Base-by-base conservation (phyloP, 2,113 vertebrate genomes). In the Aptenodytes forsteri region DNA sequence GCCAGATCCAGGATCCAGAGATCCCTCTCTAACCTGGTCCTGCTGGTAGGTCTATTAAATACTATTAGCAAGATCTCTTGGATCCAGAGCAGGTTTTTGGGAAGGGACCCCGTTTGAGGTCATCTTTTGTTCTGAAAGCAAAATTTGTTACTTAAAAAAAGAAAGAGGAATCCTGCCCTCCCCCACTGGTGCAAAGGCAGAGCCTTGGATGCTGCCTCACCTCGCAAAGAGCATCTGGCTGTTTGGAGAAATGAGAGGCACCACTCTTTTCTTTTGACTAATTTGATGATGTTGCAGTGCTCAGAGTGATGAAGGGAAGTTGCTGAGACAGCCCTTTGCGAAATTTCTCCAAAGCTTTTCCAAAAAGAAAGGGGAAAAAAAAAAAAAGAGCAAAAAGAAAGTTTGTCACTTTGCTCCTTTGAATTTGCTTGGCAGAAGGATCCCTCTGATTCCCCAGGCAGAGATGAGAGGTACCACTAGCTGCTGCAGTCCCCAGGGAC, bases 181-280 rank as follows among this genome's bases (percentile, higher is more conserved):
- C 93, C 93, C 89, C 81, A 64, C 64, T 3, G 32, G 65, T 10
- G 44, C 64, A 29, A 29, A 26, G 65, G 85, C 93, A 84, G 80
- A 50, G 92, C 59, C 72, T 10, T 1, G 62, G 87, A 38, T 91
- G 93, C 73, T 90, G 90, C 67, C 78, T 92, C 89, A 93, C 88
- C 95, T 95, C 19, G 5, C 75, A 42, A 95, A 47, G 67, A 95
- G 96, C 95, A 96, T 97, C 96, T 97, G 97, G 94, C 76, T 95
- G 93, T 49, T 90, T 42, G 94, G 94, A 93, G 87, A 58, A 94
- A 87, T 96, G 86, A 96, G 95, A 96, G 90, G 94, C 95, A 96
- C 96, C 96, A 96, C 96, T 94, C 90, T 94, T 97, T 95, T 83
- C 97, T 95, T 94, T 93, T 96, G 94, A 97, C 90, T 97, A 97